These are phyloP conservation scores for Elephas maximus DNA, from an alignment of 2,113 vertebrate genomes.

Conservation along the genomic window DNA sequence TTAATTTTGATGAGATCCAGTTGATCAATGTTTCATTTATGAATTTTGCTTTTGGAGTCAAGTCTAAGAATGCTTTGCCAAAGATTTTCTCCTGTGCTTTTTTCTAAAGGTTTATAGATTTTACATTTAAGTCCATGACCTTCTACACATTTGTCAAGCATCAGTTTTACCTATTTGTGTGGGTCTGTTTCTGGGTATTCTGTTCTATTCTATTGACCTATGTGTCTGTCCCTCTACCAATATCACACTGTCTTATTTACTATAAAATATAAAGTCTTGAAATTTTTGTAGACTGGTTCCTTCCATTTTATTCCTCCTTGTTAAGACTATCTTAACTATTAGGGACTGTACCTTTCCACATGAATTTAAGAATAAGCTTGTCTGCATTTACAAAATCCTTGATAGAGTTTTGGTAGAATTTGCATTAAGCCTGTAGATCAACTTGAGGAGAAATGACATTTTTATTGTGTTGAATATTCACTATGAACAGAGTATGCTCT, in stretches of 20 bases:
- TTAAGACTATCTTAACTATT: background rate
- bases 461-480: constrained; percentile 1
- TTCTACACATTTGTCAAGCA: background rate
- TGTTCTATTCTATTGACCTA: background rate
- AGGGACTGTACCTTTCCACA: background rate
- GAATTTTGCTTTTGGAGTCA: constrained; percentile 13
- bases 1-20: background rate
- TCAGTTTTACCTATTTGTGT: background rate
- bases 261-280: background rate
- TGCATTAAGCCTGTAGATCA: background rate
- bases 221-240: background rate
- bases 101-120: background rate
- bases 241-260: background rate
- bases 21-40: constrained; percentile 9
- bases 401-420: background rate
- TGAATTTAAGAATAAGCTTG: constrained; percentile 33
- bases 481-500: background rate
- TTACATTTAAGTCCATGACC: background rate
- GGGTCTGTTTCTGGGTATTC: background rate
- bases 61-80: background rate
- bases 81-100: background rate
- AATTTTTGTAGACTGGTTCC: background rate
- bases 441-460: background rate
- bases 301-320: background rate
- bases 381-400: background rate